Conservation (phyloP, 2,797 vertebrate species). For the Halcyon smyrnensis region DNA sequence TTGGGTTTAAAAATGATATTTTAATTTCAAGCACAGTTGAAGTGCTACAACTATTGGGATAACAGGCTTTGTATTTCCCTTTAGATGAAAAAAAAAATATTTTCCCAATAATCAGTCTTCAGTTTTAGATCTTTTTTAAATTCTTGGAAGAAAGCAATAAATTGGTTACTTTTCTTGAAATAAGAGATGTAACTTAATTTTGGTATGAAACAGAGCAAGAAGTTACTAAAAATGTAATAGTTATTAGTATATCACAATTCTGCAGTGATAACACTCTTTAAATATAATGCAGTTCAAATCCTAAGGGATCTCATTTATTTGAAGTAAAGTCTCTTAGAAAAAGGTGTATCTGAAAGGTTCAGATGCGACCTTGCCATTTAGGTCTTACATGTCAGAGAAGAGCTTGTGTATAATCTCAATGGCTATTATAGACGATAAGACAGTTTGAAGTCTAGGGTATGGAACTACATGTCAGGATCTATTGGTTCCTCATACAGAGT, state of each 20-base stretch:
- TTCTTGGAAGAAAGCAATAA: not conserved
- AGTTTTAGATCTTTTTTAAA: not conserved
- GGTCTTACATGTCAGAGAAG: conserved; percentile 6
- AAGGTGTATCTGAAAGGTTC: conserved; percentile 24
- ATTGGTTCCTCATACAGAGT: not conserved
- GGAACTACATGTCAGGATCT: not conserved
- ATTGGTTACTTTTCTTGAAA: not conserved
- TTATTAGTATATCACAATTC: conserved; percentile 36
- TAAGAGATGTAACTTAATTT: not conserved
- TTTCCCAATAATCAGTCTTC: not conserved
- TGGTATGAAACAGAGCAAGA: not conserved
- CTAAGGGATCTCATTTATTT: conserved; percentile 38
- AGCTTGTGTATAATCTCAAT: not conserved
- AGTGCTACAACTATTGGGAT: not conserved
- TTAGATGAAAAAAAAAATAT: not conserved
- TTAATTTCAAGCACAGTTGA: not conserved
- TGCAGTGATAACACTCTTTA: conserved; percentile 1
- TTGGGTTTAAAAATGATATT: not conserved
- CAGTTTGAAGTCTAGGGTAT: conserved; percentile 11
- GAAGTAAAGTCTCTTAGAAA: conserved; percentile 34
- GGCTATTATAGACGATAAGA: not conserved
- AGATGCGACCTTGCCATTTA: conserved; percentile 16
- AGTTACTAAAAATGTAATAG: conserved; percentile 51
- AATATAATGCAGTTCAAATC: conserved; percentile 40
- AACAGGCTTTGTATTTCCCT: not conserved